Conservation (phyloP, 2,888 invertebrate species). For the Cephus spinipes region DNA sequence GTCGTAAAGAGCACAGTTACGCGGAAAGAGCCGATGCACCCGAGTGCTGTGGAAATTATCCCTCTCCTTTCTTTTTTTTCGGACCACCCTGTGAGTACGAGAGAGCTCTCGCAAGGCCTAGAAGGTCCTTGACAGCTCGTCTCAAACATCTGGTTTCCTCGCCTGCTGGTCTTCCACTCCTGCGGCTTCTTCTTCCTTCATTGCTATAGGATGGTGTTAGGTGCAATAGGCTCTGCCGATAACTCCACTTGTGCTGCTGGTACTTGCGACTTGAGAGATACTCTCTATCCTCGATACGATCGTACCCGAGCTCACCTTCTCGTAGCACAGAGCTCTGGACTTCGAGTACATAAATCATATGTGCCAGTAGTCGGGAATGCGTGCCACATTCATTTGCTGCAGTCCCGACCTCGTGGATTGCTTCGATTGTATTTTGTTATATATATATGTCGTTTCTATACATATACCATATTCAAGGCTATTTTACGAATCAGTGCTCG, state of each 20-base stretch:
- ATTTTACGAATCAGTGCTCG: neutral
- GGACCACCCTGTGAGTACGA: constrained; percentile 19
- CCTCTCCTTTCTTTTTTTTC: constrained; percentile 4
- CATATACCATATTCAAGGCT: neutral
- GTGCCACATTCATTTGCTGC: constrained; percentile 42
- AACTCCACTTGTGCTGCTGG: neutral
- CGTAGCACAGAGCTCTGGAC: neutral
- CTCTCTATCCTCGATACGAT: neutral
- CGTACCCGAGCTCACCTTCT: neutral
- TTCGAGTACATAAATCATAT: constrained; percentile 43
- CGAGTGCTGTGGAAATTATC: neutral
- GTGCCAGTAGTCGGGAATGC: constrained; percentile 49
- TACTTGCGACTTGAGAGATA: neutral
- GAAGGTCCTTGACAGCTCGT: constrained; percentile 51
- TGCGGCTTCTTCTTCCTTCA: neutral
- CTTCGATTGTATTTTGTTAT: neutral
- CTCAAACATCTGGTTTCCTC: constrained; percentile 52
- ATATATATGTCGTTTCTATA: neutral
- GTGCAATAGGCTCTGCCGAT: neutral
- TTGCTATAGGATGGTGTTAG: neutral
- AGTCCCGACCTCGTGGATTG: constrained; percentile 8
- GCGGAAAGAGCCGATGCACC: neutral
- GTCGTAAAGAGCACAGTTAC: neutral
- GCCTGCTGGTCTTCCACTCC: constrained; percentile 17
- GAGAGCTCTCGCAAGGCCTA: constrained; percentile 40